Conservation (phyloP, 2,113 vertebrate genomes). For the Rallus limicola region DNA sequence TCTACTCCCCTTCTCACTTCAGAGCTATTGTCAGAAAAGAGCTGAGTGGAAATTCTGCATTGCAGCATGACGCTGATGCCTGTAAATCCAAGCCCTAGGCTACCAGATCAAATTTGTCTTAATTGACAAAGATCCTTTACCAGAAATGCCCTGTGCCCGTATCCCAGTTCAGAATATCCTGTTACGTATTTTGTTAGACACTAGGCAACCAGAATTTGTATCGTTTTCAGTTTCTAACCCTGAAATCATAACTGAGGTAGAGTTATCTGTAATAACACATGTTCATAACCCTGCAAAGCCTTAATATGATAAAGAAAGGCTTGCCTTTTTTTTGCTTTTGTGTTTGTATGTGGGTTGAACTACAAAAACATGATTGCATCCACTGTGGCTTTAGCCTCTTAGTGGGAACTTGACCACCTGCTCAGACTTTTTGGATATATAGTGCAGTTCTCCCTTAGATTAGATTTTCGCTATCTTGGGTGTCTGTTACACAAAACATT, state of each 20-base stretch:
- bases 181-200: neutral
- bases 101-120: neutral
- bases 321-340: neutral
- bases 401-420: neutral
- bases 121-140: neutral
- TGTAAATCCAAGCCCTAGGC: neutral
- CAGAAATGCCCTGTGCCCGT: neutral
- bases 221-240: neutral
- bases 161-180: neutral
- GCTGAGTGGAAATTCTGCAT: neutral
- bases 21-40: neutral
- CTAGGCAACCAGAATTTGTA: neutral
- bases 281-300: neutral
- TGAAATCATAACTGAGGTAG: neutral
- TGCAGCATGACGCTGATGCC: neutral
- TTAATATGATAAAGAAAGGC: neutral
- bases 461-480: neutral
- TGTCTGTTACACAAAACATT: neutral
- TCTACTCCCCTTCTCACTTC: neutral
- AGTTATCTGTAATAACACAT: neutral
- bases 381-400: neutral
- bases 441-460: neutral
- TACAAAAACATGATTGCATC: neutral
- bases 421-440: neutral
- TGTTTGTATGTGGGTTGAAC: neutral